Evolutionary conservation across 2,888 invertebrate genomes (phyloP).

Genomic region (Dasypogon diadema): DNA sequence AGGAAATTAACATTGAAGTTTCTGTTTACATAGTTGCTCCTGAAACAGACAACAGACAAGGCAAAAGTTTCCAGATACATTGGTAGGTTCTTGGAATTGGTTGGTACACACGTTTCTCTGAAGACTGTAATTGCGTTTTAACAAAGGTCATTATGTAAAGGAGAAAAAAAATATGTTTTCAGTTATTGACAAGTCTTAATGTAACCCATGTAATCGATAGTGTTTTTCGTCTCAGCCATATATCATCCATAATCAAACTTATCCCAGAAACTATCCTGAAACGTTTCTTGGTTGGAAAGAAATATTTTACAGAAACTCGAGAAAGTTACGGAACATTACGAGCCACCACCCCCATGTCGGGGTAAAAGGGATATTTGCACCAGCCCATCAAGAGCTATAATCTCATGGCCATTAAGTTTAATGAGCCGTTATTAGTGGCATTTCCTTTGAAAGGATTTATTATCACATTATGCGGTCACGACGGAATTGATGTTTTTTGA

Average conservation of each 20-base stretch:
- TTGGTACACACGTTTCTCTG: too few species aligned
- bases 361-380: neutral
- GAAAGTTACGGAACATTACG: neutral
- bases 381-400: conserved; percentile 46
- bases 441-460: conserved; percentile 55
- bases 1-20: neutral
- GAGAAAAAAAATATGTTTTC: too few species aligned
- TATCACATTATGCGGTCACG: conserved; percentile 52
- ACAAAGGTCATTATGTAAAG: too few species aligned
- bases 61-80: too few species aligned
- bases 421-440: conserved; percentile 56
- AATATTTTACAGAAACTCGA: conserved; percentile 13
- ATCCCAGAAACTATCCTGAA: neutral
- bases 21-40: neutral
- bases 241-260: conserved; percentile 31
- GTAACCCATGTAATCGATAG: conserved; percentile 4
- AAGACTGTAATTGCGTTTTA: too few species aligned
- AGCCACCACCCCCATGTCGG: neutral
- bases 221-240: neutral
- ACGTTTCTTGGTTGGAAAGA: conserved; percentile 2
- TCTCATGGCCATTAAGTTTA: conserved; percentile 55
- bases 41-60: too few species aligned
- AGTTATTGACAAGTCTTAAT: too few species aligned
- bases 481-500: conserved; percentile 43
- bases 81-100: too few species aligned